Conservation (phyloP, 2,113 vertebrate species). For the Micromys minutus region DNA sequence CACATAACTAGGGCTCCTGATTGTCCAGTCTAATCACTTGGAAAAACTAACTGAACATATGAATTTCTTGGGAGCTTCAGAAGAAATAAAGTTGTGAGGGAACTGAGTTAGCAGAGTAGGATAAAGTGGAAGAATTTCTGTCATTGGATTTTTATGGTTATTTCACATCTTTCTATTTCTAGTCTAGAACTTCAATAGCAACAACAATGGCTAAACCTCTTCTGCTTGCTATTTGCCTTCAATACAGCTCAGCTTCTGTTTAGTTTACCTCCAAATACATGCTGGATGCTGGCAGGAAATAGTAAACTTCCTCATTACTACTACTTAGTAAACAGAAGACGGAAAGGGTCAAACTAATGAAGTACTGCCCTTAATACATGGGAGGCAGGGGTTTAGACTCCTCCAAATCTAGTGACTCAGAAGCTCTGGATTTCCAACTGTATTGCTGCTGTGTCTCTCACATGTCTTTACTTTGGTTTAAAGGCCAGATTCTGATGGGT, state of each 20-base stretch:
- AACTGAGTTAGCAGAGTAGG: not conserved
- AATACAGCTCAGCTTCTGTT: not conserved
- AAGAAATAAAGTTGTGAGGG: not conserved
- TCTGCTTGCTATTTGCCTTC: not conserved
- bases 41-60: not conserved
- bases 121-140: not conserved
- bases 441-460: not conserved
- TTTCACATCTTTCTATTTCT: not conserved
- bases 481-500: not conserved
- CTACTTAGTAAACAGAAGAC: constrained; percentile 21
- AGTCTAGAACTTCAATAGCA: not conserved
- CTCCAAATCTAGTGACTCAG: not conserved
- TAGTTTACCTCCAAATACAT: not conserved
- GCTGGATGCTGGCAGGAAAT: not conserved
- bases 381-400: not conserved
- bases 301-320: not conserved
- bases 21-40: not conserved
- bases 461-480: not conserved
- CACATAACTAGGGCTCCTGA: not conserved
- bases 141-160: not conserved
- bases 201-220: not conserved
- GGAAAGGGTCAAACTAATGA: not conserved
- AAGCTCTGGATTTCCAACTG: not conserved
- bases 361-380: not conserved
- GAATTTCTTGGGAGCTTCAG: not conserved